Evolutionary conservation across 2,113 vertebrate genomes (phyloP).

Genomic region (Noturus placidus): DNA sequence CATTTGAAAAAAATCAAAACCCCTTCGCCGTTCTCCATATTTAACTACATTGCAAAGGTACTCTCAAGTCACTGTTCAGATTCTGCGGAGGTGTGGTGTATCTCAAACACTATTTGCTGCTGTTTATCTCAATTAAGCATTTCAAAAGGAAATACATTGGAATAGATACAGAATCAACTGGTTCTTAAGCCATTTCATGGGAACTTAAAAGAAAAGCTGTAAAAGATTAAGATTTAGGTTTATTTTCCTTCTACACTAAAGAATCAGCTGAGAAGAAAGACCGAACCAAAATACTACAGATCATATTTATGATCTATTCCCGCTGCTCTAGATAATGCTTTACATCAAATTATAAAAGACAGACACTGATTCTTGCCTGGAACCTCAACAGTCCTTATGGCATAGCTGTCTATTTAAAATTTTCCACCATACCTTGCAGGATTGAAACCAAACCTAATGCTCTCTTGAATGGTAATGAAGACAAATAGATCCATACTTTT

Average conservation of each 20-base stretch:
- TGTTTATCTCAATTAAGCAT: background rate
- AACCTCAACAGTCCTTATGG: background rate
- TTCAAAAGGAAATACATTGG: background rate
- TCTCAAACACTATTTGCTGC: background rate
- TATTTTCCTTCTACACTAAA: no score
- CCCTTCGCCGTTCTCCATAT: background rate
- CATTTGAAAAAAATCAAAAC: background rate
- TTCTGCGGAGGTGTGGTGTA: background rate
- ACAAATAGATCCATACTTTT: background rate
- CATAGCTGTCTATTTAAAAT: background rate
- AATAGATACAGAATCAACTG: background rate
- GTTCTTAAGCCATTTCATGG: background rate
- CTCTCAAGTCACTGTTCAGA: background rate
- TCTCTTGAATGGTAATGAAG: background rate
- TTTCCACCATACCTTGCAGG: background rate
- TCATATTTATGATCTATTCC: slow-evolving; percentile 12
- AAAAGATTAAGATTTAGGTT: background rate
- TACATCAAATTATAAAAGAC: background rate
- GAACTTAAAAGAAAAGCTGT: background rate
- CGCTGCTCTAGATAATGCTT: background rate
- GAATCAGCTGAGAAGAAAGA: background rate
- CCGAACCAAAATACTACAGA: background rate
- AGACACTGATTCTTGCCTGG: slow-evolving; percentile 8
- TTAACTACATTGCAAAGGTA: background rate
- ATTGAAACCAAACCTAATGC: slow-evolving; percentile 10